Evolutionary conservation across 2,113 vertebrate genomes (phyloP).

Genomic region (Orcinus orca): DNA sequence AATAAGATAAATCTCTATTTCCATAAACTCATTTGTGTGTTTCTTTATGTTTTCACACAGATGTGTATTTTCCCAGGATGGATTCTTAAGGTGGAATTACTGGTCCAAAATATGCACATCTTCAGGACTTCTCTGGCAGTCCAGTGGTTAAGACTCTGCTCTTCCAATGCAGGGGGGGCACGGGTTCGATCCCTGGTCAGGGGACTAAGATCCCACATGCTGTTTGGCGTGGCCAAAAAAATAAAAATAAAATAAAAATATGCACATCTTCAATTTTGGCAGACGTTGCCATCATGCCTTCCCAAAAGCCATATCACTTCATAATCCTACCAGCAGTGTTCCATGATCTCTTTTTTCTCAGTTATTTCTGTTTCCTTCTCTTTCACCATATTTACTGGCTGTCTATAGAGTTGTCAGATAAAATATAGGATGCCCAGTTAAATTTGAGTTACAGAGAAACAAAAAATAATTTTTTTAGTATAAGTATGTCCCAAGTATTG

Average conservation of each 20-base stretch:
- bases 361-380: neutral
- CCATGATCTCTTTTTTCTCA: neutral
- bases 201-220: too few relatives aligned
- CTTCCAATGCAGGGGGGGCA: too few relatives aligned
- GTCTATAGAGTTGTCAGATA: neutral
- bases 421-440: neutral
- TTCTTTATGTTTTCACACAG: neutral
- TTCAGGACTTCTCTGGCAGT: neutral
- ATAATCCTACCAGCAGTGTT: neutral
- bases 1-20: conserved; percentile 5
- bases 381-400: neutral
- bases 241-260: neutral
- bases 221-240: too few relatives aligned
- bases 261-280: neutral
- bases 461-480: neutral
- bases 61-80: neutral
- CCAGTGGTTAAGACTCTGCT: too few relatives aligned
- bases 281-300: neutral
- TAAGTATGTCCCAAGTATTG: neutral
- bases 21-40: neutral
- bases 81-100: neutral
- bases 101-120: neutral
- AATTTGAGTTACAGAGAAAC: neutral
- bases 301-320: neutral
- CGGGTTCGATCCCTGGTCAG: too few relatives aligned